phyloP scores from a whole-genome alignment of 2,113 vertebrate species.

The Piaya cayana region DNA sequence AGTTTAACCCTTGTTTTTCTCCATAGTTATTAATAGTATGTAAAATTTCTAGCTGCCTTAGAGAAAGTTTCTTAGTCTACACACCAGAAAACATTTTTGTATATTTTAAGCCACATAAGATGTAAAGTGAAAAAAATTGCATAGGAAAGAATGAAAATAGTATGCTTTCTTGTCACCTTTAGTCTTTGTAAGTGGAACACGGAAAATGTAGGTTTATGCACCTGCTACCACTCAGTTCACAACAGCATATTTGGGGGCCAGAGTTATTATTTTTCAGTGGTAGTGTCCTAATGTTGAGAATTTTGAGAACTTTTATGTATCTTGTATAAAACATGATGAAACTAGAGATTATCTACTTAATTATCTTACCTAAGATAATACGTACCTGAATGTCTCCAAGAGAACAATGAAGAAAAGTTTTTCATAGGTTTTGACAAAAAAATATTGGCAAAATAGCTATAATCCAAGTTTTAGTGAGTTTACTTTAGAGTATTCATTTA shows the following conservation, averaged over 20 bases:
- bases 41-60: neutral
- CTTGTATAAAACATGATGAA: neutral
- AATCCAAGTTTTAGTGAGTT: neutral
- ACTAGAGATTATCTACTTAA: neutral
- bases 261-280: neutral
- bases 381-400: neutral
- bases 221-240: neutral
- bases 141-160: fast-evolving
- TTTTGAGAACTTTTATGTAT: neutral
- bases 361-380: neutral
- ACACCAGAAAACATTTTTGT: neutral
- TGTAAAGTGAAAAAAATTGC: neutral
- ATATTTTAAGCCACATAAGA: neutral
- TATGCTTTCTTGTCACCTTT: neutral
- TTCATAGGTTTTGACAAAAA: neutral
- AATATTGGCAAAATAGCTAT: neutral
- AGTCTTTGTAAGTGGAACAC: neutral
- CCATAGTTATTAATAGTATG: neutral
- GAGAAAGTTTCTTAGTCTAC: neutral
- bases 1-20: neutral
- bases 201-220: neutral
- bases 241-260: neutral
- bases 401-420: neutral
- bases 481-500: neutral
- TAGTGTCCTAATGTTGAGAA: neutral